A percentile compares a stretch with the other conserved stretches of the same genome.
Evolutionary conservation across 1,140 invertebrate species (phyloP).

Genomic region (Heliothis virescens): DNA sequence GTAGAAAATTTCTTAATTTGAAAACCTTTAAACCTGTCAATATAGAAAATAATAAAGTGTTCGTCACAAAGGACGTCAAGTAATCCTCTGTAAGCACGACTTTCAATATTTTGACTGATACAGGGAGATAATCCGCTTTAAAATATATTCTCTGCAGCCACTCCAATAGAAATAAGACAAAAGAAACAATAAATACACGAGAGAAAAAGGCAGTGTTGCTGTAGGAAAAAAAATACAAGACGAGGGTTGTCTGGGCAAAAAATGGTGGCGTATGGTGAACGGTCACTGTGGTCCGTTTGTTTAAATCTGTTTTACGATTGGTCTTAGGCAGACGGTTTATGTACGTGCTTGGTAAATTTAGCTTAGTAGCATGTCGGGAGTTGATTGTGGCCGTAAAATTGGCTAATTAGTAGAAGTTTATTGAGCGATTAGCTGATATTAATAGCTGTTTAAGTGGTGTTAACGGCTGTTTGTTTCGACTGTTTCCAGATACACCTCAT

Average conservation of each 20-base stretch:
- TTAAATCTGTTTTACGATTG: constrained; percentile 55
- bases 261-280: constrained; percentile 62
- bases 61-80: constrained; percentile 32
- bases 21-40: no score
- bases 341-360: constrained; percentile 39
- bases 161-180: constrained; percentile 37
- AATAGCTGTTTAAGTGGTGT: constrained; percentile 33
- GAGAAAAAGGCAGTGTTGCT: constrained; percentile 57
- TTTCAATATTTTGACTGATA: constrained; percentile 32
- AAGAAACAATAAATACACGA: constrained; percentile 36
- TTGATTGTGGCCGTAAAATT: constrained; percentile 40
- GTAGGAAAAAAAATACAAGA: constrained; percentile 54
- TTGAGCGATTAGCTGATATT: constrained; percentile 31
- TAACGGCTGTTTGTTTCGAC: not conserved
- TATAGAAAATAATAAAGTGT: constrained; percentile 1
- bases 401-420: constrained; percentile 45
- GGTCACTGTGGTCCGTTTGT: constrained; percentile 56
- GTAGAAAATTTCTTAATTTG: not conserved
- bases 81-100: not conserved
- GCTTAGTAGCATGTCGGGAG: constrained; percentile 29
- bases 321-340: constrained; percentile 39
- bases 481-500: not conserved
- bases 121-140: constrained; percentile 41
- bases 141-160: constrained; percentile 12
- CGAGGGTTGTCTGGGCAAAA: constrained; percentile 57